Percentiles rank a stretch among this genome's conserved stretches.
These are phyloP conservation scores for Eumeta japonica DNA, from an alignment of 1,140 invertebrate species.

Conservation along the genomic window DNA sequence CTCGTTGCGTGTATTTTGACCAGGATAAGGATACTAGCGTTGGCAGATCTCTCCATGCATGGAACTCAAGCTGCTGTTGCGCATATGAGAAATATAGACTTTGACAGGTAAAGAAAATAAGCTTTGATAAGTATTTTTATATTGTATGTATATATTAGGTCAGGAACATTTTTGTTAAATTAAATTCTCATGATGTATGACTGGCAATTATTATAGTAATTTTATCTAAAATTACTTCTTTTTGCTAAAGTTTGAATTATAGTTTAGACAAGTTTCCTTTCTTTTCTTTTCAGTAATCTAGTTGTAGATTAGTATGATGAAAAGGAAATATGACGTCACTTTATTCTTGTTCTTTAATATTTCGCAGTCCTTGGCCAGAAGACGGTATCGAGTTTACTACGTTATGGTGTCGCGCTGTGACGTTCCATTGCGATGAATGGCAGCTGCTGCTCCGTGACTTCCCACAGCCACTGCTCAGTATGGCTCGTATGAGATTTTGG, in stretches of 20 bases:
- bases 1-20: constrained; percentile 33
- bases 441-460: constrained; percentile 92
- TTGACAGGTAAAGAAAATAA: constrained; percentile 30
- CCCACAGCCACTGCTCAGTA: constrained; percentile 85
- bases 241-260: no score
- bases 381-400: constrained; percentile 89
- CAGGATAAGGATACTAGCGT: constrained; percentile 68
- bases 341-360: not conserved
- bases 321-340: not conserved
- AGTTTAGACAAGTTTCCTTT: no score
- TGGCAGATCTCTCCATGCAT: constrained; percentile 84
- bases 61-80: constrained; percentile 49
- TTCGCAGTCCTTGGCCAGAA: constrained; percentile 81
- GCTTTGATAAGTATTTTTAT: not conserved
- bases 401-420: constrained; percentile 87
- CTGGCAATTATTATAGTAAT: no score
- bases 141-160: not conserved
- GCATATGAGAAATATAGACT: constrained; percentile 26
- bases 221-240: no score
- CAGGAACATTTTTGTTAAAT: not conserved
- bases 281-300: no score
- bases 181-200: no score
- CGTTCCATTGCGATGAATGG: constrained; percentile 79
- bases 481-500: constrained; percentile 82
- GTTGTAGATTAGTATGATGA: not conserved